phyloP scores from a whole-genome alignment of 2,888 invertebrate species.

The Eupithecia subfuscata region DNA sequence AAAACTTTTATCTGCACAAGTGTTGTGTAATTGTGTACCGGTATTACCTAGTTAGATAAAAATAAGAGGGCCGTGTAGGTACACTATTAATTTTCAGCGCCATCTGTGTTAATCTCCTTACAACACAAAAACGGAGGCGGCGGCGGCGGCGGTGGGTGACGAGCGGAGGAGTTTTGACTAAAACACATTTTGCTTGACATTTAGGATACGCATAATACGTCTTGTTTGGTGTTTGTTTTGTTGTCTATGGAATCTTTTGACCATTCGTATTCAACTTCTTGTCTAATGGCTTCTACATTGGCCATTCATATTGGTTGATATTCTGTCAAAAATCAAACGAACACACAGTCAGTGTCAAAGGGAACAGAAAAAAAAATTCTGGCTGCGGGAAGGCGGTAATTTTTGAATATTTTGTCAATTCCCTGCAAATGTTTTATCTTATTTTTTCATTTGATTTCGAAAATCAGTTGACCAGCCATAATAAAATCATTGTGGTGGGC shows the following conservation, averaged over 20 bases:
- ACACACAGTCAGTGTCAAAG: not conserved
- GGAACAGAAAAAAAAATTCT: not conserved
- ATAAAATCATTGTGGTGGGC: not conserved
- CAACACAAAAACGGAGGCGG: no score
- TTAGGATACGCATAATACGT: constrained; percentile 22
- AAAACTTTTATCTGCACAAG: no score
- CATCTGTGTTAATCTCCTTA: not conserved
- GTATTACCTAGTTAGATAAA: no score
- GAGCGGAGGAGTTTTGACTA: not conserved
- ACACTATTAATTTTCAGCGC: no score
- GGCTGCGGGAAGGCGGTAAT: not conserved
- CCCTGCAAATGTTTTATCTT: not conserved
- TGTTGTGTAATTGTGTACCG: no score
- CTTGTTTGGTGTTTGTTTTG: not conserved
- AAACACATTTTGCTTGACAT: not conserved
- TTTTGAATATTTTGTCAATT: not conserved
- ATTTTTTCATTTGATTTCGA: not conserved
- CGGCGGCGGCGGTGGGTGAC: no score
- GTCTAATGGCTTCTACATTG: no score
- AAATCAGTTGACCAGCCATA: not conserved
- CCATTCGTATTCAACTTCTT: not conserved
- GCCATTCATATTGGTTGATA: not conserved
- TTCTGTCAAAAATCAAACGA: not conserved
- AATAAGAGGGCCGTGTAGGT: no score
- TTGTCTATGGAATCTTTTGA: constrained; percentile 2